Percentiles rank a stretch among this genome's conserved stretches.
phyloP scores from a whole-genome alignment of 2,888 invertebrate species.

The Dolichomitus sp. region DNA sequence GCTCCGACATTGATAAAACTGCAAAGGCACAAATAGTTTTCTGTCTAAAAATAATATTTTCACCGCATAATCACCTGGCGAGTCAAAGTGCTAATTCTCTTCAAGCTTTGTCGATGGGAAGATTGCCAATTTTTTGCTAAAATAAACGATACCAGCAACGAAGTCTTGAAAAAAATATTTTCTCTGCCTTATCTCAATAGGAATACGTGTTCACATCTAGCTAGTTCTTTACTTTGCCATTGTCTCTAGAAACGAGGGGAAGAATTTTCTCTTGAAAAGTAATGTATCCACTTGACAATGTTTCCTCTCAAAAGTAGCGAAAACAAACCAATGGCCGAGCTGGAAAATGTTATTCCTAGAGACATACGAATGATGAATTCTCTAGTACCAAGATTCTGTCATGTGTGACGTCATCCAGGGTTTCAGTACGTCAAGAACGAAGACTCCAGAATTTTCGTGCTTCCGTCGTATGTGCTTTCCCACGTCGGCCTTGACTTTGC shows the following conservation, averaged over 20 bases:
- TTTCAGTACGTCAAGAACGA: slow-evolving; percentile 65
- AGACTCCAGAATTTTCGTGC: slow-evolving; percentile 61
- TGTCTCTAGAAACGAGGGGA: background rate
- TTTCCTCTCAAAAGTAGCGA: background rate
- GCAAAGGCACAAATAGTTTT: background rate
- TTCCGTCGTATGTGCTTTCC: slow-evolving; percentile 68
- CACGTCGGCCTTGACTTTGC: slow-evolving; percentile 69
- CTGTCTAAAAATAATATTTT: background rate
- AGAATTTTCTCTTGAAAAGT: background rate
- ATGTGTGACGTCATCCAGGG: slow-evolving; percentile 6
- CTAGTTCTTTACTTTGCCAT: background rate
- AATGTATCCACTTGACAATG: background rate
- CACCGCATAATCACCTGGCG: background rate
- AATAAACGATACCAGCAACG: background rate
- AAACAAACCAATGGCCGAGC: background rate
- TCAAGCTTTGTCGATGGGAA: background rate
- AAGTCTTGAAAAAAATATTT: background rate
- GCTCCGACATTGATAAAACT: background rate
- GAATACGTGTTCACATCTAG: background rate
- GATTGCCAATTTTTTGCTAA: background rate
- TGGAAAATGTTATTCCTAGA: background rate
- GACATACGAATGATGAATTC: slow-evolving; percentile 6
- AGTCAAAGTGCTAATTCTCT: background rate
- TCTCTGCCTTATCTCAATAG: background rate
- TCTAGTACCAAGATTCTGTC: slow-evolving; percentile 20